These are phyloP conservation scores for Drosophila parabipectinata DNA, from an alignment of 1,140 invertebrate genomes.

Conservation along the genomic window DNA sequence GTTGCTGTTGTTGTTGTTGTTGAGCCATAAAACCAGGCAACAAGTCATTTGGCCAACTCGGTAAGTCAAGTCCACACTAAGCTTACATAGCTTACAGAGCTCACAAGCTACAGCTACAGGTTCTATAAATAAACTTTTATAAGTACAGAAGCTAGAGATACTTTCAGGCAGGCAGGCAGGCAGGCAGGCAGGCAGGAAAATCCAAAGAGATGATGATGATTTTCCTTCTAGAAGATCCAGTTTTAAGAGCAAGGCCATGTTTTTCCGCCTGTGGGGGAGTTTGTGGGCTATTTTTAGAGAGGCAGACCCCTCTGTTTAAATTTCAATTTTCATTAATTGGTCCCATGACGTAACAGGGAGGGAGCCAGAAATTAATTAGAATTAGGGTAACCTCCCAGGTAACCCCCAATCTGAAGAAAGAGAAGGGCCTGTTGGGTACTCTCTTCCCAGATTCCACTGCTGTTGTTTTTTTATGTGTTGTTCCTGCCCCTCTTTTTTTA, in stretches of 20 bases:
- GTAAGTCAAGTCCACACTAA: background rate
- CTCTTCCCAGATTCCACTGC: background rate
- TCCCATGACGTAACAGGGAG: constrained; percentile 18
- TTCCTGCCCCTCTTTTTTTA: constrained; percentile 52
- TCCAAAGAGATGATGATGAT: background rate
- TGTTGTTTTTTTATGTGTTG: constrained; percentile 37
- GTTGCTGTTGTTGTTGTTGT: constrained; percentile 46
- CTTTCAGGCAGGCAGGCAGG: too few relatives aligned
- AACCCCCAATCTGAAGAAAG: too few relatives aligned
- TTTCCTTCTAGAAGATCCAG: background rate
- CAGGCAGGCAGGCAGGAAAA: too few relatives aligned
- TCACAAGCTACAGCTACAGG: constrained; percentile 1
- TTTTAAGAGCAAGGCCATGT: background rate
- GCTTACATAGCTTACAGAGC: background rate
- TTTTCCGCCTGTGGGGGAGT: background rate
- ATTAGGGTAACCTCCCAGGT: too few relatives aligned
- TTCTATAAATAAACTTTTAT: constrained; percentile 64
- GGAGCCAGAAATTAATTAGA: background rate
- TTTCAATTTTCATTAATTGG: constrained; percentile 31
- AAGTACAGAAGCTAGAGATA: constrained; percentile 24
- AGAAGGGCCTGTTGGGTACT: too few relatives aligned
- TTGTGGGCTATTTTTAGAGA: background rate
- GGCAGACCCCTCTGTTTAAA: constrained; percentile 1
- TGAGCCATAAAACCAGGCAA: constrained; percentile 33
- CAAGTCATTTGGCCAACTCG: constrained; percentile 29